Evolutionary conservation across 1,140 invertebrate species (phyloP), one percentile per base, ranked within the genome.

Genomic region (Macrobrachium nipponense): DNA sequence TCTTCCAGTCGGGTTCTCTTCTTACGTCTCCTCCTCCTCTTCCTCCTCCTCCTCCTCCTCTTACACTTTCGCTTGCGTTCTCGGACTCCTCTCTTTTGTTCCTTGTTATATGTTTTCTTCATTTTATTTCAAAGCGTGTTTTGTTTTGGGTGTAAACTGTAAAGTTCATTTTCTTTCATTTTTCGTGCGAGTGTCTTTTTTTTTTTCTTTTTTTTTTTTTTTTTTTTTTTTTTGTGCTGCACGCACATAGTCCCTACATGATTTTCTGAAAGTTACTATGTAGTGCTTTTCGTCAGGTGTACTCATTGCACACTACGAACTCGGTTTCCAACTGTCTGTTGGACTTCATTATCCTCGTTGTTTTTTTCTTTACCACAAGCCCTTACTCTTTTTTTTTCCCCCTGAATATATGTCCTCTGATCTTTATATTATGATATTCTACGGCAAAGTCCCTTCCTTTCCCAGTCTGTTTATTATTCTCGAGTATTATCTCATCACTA

Each of bases 11-110:
- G 8, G n/a, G 18, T 17, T 18, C 14, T 27, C 59, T 27, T 44
- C 17, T 20, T 73, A 15, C 44, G 5, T 27, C 70, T 73, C 70
- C 23, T 73, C 70, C 17, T 73, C 73, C 44, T 44, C 27, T 0
- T 76, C 73, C 20, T 27, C 20, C 27, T 76, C 73, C 59, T 58
- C 59, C 73, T 76, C 73, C 59, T 58, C 59, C 73, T 76, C 43
- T 23, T 58, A 20, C 73, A 43, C 73, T 76, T 51, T 12, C 12
- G 0, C 51, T 51, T 51, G 7, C 51, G 27, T 51, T 76, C 73
- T 76, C 20, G 20, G n/a, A 7, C 23, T 73, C 12, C 12, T 27
- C 12, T 27, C 23, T 27, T 27, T 27, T 27, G 14, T 73, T 44
- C 44, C 70, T 27, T 27, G 27, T 44, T 73, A 27, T 73, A 7